Percentiles rank a stretch among this genome's conserved stretches.
phyloP scores from a whole-genome alignment of 1,140 invertebrate genomes.

The Brachionus koreanus region DNA sequence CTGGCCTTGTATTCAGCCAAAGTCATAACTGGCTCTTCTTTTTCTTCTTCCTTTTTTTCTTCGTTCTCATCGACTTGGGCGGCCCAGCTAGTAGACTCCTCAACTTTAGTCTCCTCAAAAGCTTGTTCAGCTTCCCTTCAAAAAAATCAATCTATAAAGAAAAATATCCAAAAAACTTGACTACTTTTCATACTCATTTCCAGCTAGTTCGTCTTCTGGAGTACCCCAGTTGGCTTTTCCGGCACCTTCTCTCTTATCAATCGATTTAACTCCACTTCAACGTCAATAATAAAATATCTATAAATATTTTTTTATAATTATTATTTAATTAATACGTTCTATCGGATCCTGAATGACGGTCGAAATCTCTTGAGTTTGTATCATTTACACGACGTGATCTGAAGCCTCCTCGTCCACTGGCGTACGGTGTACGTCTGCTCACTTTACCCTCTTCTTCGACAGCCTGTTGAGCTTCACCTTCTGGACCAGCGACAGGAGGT shows the following conservation, averaged over 20 bases:
- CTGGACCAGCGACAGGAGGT: not conserved
- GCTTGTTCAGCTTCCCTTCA: slow-evolving; percentile 28
- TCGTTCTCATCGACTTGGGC: slow-evolving; percentile 32
- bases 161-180: not conserved
- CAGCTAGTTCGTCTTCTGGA: slow-evolving; percentile 35
- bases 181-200: not conserved
- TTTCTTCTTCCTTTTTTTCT: slow-evolving; percentile 23
- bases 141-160: not conserved
- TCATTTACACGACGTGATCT: slow-evolving; percentile 1
- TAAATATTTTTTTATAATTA: not conserved
- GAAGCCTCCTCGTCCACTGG: not conserved
- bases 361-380: slow-evolving; percentile 16
- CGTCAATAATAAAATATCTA: not conserved
- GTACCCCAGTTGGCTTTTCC: slow-evolving; percentile 44
- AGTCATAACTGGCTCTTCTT: slow-evolving; percentile 16
- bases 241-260: slow-evolving; percentile 41
- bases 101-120: slow-evolving; percentile 20
- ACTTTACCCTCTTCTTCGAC: not conserved
- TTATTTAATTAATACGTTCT: not conserved
- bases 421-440: not conserved
- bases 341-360: slow-evolving; percentile 38
- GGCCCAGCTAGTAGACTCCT: not conserved
- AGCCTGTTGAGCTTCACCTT: slow-evolving; percentile 7
- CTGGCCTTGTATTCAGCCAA: slow-evolving; percentile 26
- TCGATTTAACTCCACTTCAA: slow-evolving; percentile 24